Base-by-base conservation (phyloP, 35 echinoderm and acorn worm genomes). In the Eucidaris tribuloides region DNA sequence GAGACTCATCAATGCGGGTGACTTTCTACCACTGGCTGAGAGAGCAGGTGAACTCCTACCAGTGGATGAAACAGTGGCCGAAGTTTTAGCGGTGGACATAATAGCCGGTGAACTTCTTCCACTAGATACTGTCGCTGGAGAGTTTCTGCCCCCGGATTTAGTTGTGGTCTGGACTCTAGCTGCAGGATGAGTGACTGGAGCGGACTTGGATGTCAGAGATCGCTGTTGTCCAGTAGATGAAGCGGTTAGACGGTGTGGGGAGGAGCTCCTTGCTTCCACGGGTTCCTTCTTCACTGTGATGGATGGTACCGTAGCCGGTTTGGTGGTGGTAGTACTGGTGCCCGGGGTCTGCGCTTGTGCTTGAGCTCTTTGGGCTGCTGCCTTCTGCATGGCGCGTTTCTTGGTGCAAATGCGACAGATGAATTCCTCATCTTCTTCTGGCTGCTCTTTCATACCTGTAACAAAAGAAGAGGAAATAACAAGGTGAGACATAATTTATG, bases 391-490 rank as follows among this genome's bases (percentile, higher is more conserved):
- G 34, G 71, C 45, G 40, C 82, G 77, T 35, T 82, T 89, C 78
- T 89, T 92, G 46, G 81, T 84, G 49, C 96, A 99, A 3, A 71
- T 63, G 14, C 84, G 77, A 65, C 96, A 99, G 33, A 93, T 78
- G 46, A 83, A 99, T 39, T 99, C 96, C 33, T 99, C 96, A 62
- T 99, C 87, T 49, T 99, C 96, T 14, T 78, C 79, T 30, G 90
- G 87, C 49, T 99, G 86, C 28, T 88, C 60, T 13, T 87, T 90
- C 96, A 99, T 92, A 77, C 96, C 94, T 97, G 74, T 3, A 61
- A n/a, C n/a, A 57, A n/a, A n/a, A n/a, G n/a, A n/a, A n/a, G n/a
- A n/a, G n/a, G n/a, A n/a, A n/a, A n/a, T n/a, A n/a, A n/a, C n/a
- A n/a, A n/a, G n/a, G n/a, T n/a, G n/a, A n/a, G n/a, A n/a, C n/a